Evolutionary conservation across 2,797 vertebrate species (phyloP).

Genomic region (Valencia hispanica): DNA sequence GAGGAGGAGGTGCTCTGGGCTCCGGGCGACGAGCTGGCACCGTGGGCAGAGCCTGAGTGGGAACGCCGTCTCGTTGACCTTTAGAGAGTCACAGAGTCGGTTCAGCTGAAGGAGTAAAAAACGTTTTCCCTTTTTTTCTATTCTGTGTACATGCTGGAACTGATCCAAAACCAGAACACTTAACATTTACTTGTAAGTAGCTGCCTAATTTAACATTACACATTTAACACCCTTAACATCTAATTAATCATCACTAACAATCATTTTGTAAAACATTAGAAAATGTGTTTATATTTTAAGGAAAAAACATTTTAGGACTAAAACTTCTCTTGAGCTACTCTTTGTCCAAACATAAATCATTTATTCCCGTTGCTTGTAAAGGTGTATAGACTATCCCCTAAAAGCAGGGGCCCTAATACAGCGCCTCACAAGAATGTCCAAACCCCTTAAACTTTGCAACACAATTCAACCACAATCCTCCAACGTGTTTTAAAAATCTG

Average conservation of each 20-base stretch:
- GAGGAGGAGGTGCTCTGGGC: constrained; percentile 82
- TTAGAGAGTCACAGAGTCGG: constrained; percentile 4
- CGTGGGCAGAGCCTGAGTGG: constrained; percentile 89
- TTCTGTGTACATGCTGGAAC: not conserved
- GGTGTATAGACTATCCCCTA: not conserved
- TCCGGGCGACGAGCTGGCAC: constrained; percentile 87
- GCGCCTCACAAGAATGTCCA: not conserved
- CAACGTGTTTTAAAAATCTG: too few relatives aligned
- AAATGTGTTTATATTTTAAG: not conserved
- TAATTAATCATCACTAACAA: not conserved
- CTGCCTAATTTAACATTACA: too few relatives aligned
- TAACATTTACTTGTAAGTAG: too few relatives aligned
- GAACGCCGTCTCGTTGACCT: constrained; percentile 85
- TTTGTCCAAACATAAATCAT: not conserved
- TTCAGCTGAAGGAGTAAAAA: not conserved
- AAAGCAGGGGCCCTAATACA: not conserved
- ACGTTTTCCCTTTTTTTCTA: not conserved
- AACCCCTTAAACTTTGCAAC: not conserved
- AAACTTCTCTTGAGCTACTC: not conserved
- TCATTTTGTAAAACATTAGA: not conserved
- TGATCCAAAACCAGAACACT: not conserved
- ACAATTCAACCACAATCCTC: not conserved
- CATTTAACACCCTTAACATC: too few relatives aligned
- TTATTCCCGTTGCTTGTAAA: not conserved
- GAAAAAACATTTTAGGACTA: not conserved